Conservation (phyloP, 1,140 invertebrate genomes). For the Hyles euphorbiae region DNA sequence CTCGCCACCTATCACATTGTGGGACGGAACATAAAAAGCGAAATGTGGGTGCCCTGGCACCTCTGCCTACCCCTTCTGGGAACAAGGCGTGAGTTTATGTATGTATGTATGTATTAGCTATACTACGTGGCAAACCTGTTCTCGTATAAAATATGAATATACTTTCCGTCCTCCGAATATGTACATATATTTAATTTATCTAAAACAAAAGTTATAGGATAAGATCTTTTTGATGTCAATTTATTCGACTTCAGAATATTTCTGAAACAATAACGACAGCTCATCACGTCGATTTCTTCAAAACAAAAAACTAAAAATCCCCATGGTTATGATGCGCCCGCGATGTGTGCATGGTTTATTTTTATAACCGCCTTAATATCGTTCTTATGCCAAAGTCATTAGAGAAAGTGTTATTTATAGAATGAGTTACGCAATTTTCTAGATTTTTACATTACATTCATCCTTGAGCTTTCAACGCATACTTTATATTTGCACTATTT, state of each 20-base stretch:
- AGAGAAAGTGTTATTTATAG: neutral
- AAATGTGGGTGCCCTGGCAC: too few relatives aligned
- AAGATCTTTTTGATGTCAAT: too few relatives aligned
- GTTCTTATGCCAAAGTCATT: constrained; percentile 5
- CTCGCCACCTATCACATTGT: too few relatives aligned
- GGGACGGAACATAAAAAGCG: too few relatives aligned
- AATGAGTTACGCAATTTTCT: neutral
- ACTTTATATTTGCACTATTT: neutral
- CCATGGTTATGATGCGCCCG: neutral
- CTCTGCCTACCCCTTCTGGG: too few relatives aligned
- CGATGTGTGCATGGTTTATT: neutral
- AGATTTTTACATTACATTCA: neutral
- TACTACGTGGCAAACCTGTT: too few relatives aligned
- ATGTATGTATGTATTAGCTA: too few relatives aligned
- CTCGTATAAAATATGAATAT: too few relatives aligned
- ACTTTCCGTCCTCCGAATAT: neutral
- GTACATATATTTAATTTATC: neutral
- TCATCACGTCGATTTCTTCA: neutral
- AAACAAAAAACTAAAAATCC: neutral
- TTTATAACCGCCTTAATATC: neutral
- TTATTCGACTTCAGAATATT: too few relatives aligned
- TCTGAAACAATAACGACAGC: too few relatives aligned
- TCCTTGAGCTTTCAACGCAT: constrained; percentile 3
- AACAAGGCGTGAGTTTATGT: too few relatives aligned
- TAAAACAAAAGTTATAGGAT: too few relatives aligned